Evolutionary conservation across 92 coral and sea anemone genomes (phyloP).

Genomic region (Palythoa heliodiscus): DNA sequence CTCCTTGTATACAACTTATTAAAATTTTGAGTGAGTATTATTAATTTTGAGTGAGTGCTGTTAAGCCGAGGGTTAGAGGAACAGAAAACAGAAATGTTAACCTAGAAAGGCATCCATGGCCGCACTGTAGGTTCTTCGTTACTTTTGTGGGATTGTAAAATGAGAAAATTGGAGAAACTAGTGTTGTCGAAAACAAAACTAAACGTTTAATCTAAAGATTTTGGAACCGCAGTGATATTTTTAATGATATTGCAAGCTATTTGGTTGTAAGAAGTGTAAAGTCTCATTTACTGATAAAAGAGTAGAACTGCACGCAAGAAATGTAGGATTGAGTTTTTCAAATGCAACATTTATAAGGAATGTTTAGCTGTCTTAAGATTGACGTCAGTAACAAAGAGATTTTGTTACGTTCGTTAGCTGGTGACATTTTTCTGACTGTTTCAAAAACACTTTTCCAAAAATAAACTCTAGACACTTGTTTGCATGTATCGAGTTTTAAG

Average conservation of each 20-base stretch:
- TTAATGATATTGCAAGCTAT: not conserved
- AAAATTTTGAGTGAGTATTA: not conserved
- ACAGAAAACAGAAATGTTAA: not conserved
- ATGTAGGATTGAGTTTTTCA: not conserved
- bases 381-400: slow-evolving; percentile 11
- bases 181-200: not conserved
- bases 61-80: not conserved
- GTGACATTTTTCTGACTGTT: slow-evolving; percentile 26
- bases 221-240: not conserved
- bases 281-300: not conserved
- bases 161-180: too few species aligned
- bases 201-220: too few species aligned
- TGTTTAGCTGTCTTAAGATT: slow-evolving; percentile 13
- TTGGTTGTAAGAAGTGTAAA: not conserved
- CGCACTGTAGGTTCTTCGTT: too few species aligned
- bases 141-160: too few species aligned
- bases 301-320: not conserved
- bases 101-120: not conserved
- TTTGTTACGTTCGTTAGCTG: slow-evolving; percentile 10
- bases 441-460: slow-evolving; percentile 6
- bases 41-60: not conserved
- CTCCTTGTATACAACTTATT: not conserved
- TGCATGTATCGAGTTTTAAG: not conserved
- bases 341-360: not conserved
- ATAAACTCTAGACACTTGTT: not conserved